These are phyloP conservation scores for Drosophila elegans DNA, from an alignment of 1,140 invertebrate species.

Conservation along the genomic window DNA sequence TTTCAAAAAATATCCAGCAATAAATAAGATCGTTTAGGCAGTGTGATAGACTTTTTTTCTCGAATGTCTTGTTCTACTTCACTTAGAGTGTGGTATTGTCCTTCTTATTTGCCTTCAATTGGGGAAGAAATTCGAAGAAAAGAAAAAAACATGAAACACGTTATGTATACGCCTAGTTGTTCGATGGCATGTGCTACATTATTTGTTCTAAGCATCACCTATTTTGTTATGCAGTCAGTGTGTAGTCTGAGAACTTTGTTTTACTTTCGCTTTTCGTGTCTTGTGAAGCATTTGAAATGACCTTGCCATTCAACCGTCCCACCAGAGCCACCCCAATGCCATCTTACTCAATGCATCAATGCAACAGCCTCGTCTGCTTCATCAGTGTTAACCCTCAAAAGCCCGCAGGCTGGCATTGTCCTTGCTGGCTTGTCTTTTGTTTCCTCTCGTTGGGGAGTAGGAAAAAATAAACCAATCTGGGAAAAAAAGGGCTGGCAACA, in stretches of 20 bases:
- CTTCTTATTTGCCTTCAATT: slow-evolving; percentile 61
- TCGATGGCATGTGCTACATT: neutral
- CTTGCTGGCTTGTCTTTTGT: slow-evolving; percentile 63
- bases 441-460: slow-evolving; percentile 12
- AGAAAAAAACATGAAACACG: slow-evolving; percentile 18
- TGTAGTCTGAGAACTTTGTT: slow-evolving; percentile 6
- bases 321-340: slow-evolving; percentile 2
- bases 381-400: slow-evolving; percentile 45
- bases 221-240: slow-evolving; percentile 12
- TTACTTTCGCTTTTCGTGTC: slow-evolving; percentile 21
- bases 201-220: slow-evolving; percentile 4
- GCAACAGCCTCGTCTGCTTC: slow-evolving; percentile 39
- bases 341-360: slow-evolving; percentile 49
- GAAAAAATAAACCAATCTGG: neutral
- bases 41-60: slow-evolving; percentile 11
- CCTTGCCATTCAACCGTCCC: slow-evolving; percentile 56
- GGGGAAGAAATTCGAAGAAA: slow-evolving; percentile 25
- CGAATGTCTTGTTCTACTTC: slow-evolving; percentile 2
- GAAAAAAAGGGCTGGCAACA: neutral
- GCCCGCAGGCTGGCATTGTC: slow-evolving; percentile 58
- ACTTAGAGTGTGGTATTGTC: slow-evolving; percentile 1
- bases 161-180: neutral
- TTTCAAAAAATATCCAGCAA: neutral
- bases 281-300: slow-evolving; percentile 12
- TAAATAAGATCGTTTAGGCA: slow-evolving; percentile 14